Conservation (phyloP, 2,888 invertebrate genomes). For the Oscheius sp. region DNA sequence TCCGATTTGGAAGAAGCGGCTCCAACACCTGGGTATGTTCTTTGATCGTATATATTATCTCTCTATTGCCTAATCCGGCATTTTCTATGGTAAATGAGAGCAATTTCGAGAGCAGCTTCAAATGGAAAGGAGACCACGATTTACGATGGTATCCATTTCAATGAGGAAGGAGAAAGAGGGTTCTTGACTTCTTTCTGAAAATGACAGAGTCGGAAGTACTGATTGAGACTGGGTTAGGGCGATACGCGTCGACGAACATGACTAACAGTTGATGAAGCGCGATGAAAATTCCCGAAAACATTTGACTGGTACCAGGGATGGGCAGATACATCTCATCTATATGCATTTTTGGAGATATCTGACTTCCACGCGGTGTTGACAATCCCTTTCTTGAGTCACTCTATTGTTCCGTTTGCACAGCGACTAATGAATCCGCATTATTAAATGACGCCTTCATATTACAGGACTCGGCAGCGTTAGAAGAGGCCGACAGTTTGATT, state of each 20-base stretch:
- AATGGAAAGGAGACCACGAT: slow-evolving; percentile 6
- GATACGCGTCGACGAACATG: slow-evolving; percentile 20
- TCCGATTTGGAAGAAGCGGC: slow-evolving; percentile 62
- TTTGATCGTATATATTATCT: background rate
- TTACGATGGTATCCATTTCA: background rate
- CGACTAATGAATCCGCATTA: too few species aligned
- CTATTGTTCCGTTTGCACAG: too few species aligned
- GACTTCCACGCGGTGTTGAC: too few species aligned
- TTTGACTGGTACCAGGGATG: background rate
- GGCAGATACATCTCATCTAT: background rate
- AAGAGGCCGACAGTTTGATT: slow-evolving; percentile 20
- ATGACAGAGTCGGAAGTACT: slow-evolving; percentile 17
- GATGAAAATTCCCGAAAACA: background rate
- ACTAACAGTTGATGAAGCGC: slow-evolving; percentile 12
- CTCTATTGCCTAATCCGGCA: background rate
- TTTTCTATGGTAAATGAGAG: background rate
- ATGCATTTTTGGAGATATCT: background rate
- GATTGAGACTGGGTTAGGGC: background rate
- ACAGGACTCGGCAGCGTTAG: slow-evolving; percentile 26
- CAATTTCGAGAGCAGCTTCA: background rate
- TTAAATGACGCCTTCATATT: too few species aligned
- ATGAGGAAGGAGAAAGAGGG: background rate
- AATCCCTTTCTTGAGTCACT: too few species aligned
- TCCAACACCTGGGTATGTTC: slow-evolving; percentile 52
- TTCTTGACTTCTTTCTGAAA: slow-evolving; percentile 1